Evolutionary conservation across 2,888 invertebrate species (phyloP).

Genomic region (Lasioglossum zephyrum): DNA sequence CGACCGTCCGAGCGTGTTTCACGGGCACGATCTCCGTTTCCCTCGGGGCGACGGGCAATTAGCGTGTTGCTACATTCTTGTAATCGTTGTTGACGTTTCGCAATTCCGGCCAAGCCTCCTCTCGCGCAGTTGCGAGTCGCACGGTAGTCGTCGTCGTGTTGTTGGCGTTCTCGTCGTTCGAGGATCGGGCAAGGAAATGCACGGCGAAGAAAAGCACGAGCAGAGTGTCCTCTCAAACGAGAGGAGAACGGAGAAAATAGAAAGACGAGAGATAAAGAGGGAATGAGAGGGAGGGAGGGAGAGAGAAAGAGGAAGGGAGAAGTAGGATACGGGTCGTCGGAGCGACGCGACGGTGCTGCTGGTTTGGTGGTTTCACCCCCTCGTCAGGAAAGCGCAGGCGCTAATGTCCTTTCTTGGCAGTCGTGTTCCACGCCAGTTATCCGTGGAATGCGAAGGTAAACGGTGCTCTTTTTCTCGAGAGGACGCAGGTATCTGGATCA

Average conservation of each 20-base stretch:
- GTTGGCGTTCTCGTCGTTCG: neutral
- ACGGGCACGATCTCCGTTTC: neutral
- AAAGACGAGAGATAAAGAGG: neutral
- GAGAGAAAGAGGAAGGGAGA: neutral
- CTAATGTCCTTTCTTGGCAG: slow-evolving; percentile 59
- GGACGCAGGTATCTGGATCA: slow-evolving; percentile 46
- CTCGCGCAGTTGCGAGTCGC: neutral
- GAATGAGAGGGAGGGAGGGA: neutral
- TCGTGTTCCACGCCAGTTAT: slow-evolving; percentile 79
- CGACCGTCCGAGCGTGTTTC: neutral
- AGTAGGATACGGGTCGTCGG: slow-evolving; percentile 27
- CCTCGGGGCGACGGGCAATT: neutral
- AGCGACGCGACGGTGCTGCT: slow-evolving; percentile 51
- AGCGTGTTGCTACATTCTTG: neutral
- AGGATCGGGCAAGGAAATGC: neutral
- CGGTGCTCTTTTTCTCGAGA: slow-evolving; percentile 65
- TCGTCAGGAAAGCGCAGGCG: slow-evolving; percentile 68
- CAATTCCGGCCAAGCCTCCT: neutral
- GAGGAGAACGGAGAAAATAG: neutral
- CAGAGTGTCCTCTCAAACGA: neutral
- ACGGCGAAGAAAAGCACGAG: neutral
- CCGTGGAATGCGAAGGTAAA: slow-evolving; percentile 80
- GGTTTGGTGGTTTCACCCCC: slow-evolving; percentile 22
- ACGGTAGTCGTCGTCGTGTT: neutral
- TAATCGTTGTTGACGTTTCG: slow-evolving; percentile 1